Base-by-base conservation (phyloP, 92 coral and sea anemone genomes). In the Phenganax subtilis region DNA sequence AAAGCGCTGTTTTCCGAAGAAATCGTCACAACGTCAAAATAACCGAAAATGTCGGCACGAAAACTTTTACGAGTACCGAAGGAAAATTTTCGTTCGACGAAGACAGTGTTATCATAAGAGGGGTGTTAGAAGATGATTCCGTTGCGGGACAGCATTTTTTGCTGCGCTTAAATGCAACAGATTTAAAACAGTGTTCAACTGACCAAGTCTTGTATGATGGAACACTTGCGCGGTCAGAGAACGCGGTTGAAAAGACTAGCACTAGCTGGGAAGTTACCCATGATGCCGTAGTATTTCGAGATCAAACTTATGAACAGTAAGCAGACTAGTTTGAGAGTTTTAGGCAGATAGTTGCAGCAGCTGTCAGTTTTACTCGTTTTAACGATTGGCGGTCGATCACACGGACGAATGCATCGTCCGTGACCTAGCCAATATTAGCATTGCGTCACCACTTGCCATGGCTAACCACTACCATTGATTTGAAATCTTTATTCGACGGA, bases 21-120 rank as follows among this genome's bases (percentile, higher is more conserved):
- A 79, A 79, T 29, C 63, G 65, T 12, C 62, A n/a, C 51, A 61
- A 69, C 11, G 73, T 68, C 31, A 79, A 79, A 20, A 64, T 79
- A 37, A 79, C 83, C 12, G 83, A 79, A 65, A 63, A 69, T 15
- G 83, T 79, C 63, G 83, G 83, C 7, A 79, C 83, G 29, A 79
- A 64, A 57, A 63, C 83, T 15, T 79, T 63, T 28, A 14, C 72
- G 58, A 63, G 73, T 9, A 79, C 52, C 59, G 47, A 51, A 27
- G 83, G 73, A 14, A 79, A 54, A 28, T 79, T 30, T 69, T 63
- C 83, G 0, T 30, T 79, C 20, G 83, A 79, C 31, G 83, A 29
- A 5, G 83, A 79, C 6, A 79, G 63, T 64, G 73, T 79, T 67
- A 54, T 63, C 3, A 52, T 79, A 6, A 44, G 72, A 15, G 83